phyloP scores from a whole-genome alignment of 92 coral and sea anemone genomes.

The Ricordea florida region DNA sequence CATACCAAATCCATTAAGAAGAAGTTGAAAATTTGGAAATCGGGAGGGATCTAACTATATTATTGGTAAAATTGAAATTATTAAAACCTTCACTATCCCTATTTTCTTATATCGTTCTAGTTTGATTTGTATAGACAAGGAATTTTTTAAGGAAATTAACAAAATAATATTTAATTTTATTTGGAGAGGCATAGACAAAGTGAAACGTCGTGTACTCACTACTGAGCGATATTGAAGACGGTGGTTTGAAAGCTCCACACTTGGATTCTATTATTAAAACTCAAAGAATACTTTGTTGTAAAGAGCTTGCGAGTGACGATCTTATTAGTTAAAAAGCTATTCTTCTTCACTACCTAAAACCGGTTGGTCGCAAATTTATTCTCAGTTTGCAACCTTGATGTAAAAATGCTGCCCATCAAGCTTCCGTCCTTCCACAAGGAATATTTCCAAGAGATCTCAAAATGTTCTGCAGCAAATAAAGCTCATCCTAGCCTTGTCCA shows the following conservation, averaged over 20 bases:
- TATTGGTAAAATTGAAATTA: conserved; percentile 9
- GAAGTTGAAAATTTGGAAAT: neutral
- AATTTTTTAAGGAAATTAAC: neutral
- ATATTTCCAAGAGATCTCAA: neutral
- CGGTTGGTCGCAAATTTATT: conserved; percentile 22
- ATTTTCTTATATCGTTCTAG: conserved; percentile 16
- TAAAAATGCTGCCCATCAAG: conserved; percentile 6
- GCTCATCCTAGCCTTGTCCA: neutral
- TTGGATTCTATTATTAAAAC: conserved; percentile 26
- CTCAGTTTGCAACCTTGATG: conserved; percentile 29
- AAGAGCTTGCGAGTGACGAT: conserved; percentile 1
- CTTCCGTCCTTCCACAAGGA: conserved; percentile 5
- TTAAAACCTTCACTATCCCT: conserved; percentile 28
- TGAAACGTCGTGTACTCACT: neutral
- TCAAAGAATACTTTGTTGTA: conserved; percentile 31
- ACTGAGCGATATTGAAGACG: conserved; percentile 23
- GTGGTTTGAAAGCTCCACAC: conserved; percentile 30
- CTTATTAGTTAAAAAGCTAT: conserved; percentile 11
- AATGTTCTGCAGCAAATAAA: conserved; percentile 3
- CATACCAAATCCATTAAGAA: neutral
- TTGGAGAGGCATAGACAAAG: conserved; percentile 23
- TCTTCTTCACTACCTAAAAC: conserved; percentile 19
- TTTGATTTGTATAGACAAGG: neutral
- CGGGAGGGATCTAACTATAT: neutral
- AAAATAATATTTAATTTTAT: neutral